Evolutionary conservation across 1,140 invertebrate species (phyloP).

Genomic region (Oryctes rhinoceros): DNA sequence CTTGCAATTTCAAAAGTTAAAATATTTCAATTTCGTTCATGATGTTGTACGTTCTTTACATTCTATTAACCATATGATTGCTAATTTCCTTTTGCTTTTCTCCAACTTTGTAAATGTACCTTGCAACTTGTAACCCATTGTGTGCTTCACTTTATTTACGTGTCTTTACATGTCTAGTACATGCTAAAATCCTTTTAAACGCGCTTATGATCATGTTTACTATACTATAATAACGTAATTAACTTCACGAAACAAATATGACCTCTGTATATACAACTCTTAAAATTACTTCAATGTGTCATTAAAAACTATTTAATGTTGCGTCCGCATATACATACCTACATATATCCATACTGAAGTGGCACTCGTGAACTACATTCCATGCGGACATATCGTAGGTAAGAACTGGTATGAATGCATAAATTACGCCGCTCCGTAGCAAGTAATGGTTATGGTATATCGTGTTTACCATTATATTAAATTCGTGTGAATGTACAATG

Average conservation of each 20-base stretch:
- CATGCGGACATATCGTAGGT: constrained; percentile 19
- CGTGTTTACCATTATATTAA: constrained; percentile 40
- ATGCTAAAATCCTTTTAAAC: too few relatives aligned
- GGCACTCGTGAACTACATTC: constrained; percentile 26
- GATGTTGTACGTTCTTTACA: too few relatives aligned
- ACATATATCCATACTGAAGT: not conserved
- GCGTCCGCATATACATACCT: not conserved
- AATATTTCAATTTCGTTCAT: too few relatives aligned
- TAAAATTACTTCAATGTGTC: not conserved
- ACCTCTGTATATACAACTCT: not conserved
- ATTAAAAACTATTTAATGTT: constrained; percentile 29
- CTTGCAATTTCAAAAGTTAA: too few relatives aligned
- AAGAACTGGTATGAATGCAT: constrained; percentile 29
- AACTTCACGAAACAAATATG: not conserved
- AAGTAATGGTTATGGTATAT: constrained; percentile 32
- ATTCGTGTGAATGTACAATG: constrained; percentile 37
- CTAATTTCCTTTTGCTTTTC: too few relatives aligned
- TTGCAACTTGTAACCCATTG: too few relatives aligned
- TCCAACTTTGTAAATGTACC: too few relatives aligned
- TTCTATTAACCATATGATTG: too few relatives aligned
- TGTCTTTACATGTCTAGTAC: too few relatives aligned
- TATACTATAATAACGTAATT: not conserved
- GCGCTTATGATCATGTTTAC: not conserved
- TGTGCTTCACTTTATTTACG: too few relatives aligned
- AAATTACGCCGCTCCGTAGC: constrained; percentile 1